Evolutionary conservation across 2,797 vertebrate species (phyloP), one percentile per base, ranked within the genome.

Genomic region (Staurois parvus): DNA sequence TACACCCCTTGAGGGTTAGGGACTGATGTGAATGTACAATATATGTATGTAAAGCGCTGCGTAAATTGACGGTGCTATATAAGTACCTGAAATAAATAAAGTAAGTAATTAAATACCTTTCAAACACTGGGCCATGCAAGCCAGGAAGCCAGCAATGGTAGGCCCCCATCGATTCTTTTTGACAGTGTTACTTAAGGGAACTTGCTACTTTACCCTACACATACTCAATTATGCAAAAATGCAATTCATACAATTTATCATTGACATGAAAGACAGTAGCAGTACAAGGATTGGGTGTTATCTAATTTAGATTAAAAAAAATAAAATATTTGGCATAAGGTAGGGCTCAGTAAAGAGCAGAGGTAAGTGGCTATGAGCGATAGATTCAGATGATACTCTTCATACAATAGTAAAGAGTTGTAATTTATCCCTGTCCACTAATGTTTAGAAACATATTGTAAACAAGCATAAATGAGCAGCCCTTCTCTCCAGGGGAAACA

Each of bases 401-500:
- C 91, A 89, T 89, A 85, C 79, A 84, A 81, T 85, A 90, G 89
- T 91, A 91, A 92, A 90, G 89, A 89, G 85, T 64, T 87, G 84
- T 90, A 89, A 93, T 93, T 91, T 87, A 90, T 93, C 90, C 92
- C 88, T 90, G 91, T 91, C 91, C 89, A 89, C 87, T 92, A 90
- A 92, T 91, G 90, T 92, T 92, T 91, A 89, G 90, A 91, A 91
- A 91, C 91, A 91, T 88, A 91, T 91, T 91, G 91, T 91, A 93
- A 91, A 93, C 91, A 91, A 90, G 92, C 90, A 87, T 78, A 91
- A 91, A 91, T 87, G 90, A 92, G 83, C 89, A 88, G 87, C 88
- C 88, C 88, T 89, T 91, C 88, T 91, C 91, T 93, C 91, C 64
- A 40, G 91, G 89, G 93, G 90, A 66, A 91, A 90, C 91, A 91